Evolutionary conservation across 2,888 invertebrate species (phyloP).

Genomic region (Mayetiola destructor): DNA sequence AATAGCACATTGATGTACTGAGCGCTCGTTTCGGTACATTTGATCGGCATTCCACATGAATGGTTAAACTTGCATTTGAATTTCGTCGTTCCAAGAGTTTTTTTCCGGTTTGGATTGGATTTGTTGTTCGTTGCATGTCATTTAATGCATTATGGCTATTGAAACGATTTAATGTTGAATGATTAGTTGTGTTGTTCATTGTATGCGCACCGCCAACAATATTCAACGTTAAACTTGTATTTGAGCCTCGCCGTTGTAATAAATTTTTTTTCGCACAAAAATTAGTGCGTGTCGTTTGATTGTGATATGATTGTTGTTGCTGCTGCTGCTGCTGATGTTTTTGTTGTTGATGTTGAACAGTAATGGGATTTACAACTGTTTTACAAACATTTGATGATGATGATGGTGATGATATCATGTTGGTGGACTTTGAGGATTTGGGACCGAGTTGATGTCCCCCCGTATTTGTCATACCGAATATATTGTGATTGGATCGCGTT

Average conservation of each 20-base stretch:
- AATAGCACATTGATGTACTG: constrained; percentile 40
- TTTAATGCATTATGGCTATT: constrained; percentile 43
- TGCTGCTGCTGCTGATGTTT: background rate
- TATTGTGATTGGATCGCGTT: constrained; percentile 22
- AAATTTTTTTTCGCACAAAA: constrained; percentile 43
- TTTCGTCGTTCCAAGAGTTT: constrained; percentile 71
- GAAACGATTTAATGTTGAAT: constrained; percentile 37
- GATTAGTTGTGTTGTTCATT: background rate
- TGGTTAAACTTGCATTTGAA: constrained; percentile 78
- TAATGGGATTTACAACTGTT: too few relatives aligned
- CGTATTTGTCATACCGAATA: background rate
- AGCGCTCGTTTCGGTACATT: constrained; percentile 42
- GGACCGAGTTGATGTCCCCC: too few relatives aligned
- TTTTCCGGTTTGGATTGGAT: constrained; percentile 24
- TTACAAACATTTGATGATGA: too few relatives aligned
- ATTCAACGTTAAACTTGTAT: constrained; percentile 72
- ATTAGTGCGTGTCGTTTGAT: background rate
- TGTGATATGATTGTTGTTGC: background rate
- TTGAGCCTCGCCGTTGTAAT: constrained; percentile 67
- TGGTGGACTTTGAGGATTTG: too few relatives aligned
- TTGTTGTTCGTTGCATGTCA: constrained; percentile 13
- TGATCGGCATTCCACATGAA: constrained; percentile 28
- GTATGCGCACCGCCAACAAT: constrained; percentile 36
- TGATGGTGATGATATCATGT: too few relatives aligned
- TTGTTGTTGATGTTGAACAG: background rate